Percentiles rank a stretch among this genome's conserved stretches.
phyloP scores from a whole-genome alignment of 2,888 invertebrate genomes.

The Pyrrhia umbra region DNA sequence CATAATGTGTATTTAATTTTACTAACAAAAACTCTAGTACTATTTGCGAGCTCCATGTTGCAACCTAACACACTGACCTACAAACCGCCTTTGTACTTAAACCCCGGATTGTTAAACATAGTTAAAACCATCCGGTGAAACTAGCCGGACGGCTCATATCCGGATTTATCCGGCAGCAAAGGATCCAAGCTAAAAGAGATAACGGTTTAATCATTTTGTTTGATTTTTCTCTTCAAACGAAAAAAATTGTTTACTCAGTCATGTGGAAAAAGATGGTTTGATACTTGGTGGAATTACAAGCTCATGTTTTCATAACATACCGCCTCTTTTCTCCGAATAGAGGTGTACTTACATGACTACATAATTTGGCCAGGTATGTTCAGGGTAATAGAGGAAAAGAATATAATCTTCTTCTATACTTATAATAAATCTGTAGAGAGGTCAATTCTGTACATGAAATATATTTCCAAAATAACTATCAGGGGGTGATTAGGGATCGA shows the following conservation, averaged over 20 bases:
- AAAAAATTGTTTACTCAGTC: neutral
- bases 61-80: constrained; percentile 32
- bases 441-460: too few relatives aligned
- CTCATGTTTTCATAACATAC: neutral
- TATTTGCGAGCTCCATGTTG: neutral
- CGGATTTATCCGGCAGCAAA: constrained; percentile 50
- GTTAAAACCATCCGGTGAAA: constrained; percentile 63
- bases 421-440: too few relatives aligned
- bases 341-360: too few relatives aligned
- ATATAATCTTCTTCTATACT: too few relatives aligned
- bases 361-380: too few relatives aligned
- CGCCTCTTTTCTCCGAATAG: neutral
- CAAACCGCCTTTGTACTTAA: constrained; percentile 45
- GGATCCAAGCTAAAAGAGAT: constrained; percentile 18
- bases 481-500: too few relatives aligned
- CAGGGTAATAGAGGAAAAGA: too few relatives aligned
- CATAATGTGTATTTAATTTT: too few relatives aligned
- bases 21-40: neutral
- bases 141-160: constrained; percentile 59
- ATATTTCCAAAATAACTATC: too few relatives aligned
- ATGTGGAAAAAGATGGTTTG: neutral
- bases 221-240: neutral
- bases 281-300: neutral
- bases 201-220: neutral
- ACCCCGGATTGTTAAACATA: constrained; percentile 59